These are phyloP conservation scores for Hydropsyche tenuis DNA, from an alignment of 1,140 invertebrate genomes.

Conservation along the genomic window DNA sequence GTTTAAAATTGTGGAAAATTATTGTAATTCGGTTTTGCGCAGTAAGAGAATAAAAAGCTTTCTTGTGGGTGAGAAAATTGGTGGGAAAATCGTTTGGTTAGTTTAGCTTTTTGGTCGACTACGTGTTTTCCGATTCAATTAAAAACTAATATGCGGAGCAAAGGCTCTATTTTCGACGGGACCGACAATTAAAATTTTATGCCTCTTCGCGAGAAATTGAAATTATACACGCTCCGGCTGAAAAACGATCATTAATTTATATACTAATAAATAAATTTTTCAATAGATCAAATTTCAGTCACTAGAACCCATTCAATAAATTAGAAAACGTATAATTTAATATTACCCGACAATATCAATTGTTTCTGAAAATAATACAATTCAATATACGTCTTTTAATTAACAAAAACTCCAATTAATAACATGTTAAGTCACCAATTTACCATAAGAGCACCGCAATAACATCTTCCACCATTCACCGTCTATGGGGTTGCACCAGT, in stretches of 20 bases:
- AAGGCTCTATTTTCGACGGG: constrained; percentile 21
- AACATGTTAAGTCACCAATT: not conserved
- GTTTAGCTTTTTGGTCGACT: constrained; percentile 11
- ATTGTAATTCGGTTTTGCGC: too few species aligned
- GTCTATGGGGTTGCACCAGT: constrained; percentile 32
- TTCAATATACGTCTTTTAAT: not conserved
- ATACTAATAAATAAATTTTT: too few species aligned
- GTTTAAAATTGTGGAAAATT: too few species aligned
- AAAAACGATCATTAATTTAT: too few species aligned
- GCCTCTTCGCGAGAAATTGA: not conserved
- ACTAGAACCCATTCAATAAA: too few species aligned
- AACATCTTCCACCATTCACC: constrained; percentile 32
- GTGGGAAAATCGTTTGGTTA: not conserved
- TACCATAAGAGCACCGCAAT: constrained; percentile 11
- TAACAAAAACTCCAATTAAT: not conserved
- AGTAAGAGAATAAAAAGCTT: too few species aligned
- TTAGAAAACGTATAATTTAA: too few species aligned
- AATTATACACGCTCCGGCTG: not conserved
- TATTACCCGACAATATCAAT: too few species aligned
- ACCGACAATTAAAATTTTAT: constrained; percentile 32
- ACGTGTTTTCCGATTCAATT: constrained; percentile 33
- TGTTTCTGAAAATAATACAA: not conserved
- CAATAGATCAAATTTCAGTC: too few species aligned
- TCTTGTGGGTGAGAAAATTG: too few species aligned
- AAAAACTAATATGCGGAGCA: constrained; percentile 31